Conservation (phyloP, 2,888 invertebrate species). For the Phlogophora meticulosa region DNA sequence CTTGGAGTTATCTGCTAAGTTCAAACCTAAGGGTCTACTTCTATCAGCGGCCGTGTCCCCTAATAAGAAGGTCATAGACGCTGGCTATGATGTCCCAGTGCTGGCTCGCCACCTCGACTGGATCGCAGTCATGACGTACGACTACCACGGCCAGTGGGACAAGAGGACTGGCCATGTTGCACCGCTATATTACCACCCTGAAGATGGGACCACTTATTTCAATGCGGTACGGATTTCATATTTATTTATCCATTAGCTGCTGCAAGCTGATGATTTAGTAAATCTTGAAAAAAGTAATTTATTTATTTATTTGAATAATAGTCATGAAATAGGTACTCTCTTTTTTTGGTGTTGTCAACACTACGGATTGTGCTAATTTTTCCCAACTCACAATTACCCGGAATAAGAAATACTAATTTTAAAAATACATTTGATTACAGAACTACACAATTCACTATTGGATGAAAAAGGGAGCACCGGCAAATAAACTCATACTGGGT, state of each 20-base stretch:
- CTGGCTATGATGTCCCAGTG: constrained; percentile 95
- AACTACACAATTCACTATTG: constrained; percentile 97
- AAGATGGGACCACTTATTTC: constrained; percentile 95
- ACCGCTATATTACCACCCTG: constrained; percentile 95
- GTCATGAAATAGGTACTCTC: too few relatives aligned
- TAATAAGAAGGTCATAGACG: constrained; percentile 96
- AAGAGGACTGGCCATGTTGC: constrained; percentile 97
- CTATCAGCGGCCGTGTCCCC: constrained; percentile 97
- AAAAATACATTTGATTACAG: constrained; percentile 80
- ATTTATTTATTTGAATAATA: too few relatives aligned
- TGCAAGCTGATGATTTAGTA: neutral
- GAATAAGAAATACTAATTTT: neutral
- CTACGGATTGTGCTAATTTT: too few relatives aligned
- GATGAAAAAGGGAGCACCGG: constrained; percentile 96
- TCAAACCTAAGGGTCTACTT: constrained; percentile 93
- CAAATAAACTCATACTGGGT: constrained; percentile 96
- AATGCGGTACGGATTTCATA: constrained; percentile 92
- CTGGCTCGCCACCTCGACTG: constrained; percentile 95
- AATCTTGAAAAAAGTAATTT: too few relatives aligned
- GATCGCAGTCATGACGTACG: constrained; percentile 98
- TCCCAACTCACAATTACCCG: too few relatives aligned
- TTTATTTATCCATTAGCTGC: neutral
- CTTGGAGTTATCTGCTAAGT: constrained; percentile 93
- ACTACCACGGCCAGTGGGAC: constrained; percentile 98
- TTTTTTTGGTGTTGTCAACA: too few relatives aligned